Base-by-base conservation (phyloP, 2,113 vertebrate genomes). In the Actinemys pallida region DNA sequence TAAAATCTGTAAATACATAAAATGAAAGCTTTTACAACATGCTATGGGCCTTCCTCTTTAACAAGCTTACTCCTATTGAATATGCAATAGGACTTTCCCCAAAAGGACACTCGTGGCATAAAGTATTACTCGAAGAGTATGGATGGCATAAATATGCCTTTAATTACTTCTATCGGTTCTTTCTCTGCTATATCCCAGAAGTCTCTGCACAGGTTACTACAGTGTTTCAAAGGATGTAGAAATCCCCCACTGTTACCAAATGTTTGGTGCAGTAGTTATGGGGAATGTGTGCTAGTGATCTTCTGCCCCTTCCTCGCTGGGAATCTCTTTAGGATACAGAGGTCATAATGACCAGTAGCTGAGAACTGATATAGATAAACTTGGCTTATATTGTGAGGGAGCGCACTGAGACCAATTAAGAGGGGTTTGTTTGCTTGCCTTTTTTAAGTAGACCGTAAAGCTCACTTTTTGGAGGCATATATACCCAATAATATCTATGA, bases 1-100 rank as follows among this genome's bases (percentile, higher is more conserved):
- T 54, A 95, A 89, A 85, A 81, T 96, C 93, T 93, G 95, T 81
- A 90, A 92, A 90, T 45, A 84, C 87, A 94, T 92, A 95, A 92
- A 84, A 53, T 53, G 52, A 53, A 93, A 94, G 9, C 24, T 25
- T 56, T 56, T 56, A 25, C 54, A 56, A 56, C 9, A 56, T 25
- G 24, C 22, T 56, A 56, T 56, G 54, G 54, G 54, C 31, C 62
- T 65, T 65, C 13, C 31, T 35, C 7, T 35, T 31, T 65, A 35
- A 35, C 31, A 65, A 14, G 3, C 31, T 62, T 16, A 31, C 6
- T 62, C 59, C 59, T 62, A 62, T 14, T 65, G 31, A 65, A 16
- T 17, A 65, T 65, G 14, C 62, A 65, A 65, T 65, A 62, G 42
- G 42, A 10, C 19, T 92, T 91, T 86, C 31, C 88, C 17, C 86